phyloP scores from a whole-genome alignment of 92 coral and sea anemone genomes.

The Plumapathes pennacea region DNA sequence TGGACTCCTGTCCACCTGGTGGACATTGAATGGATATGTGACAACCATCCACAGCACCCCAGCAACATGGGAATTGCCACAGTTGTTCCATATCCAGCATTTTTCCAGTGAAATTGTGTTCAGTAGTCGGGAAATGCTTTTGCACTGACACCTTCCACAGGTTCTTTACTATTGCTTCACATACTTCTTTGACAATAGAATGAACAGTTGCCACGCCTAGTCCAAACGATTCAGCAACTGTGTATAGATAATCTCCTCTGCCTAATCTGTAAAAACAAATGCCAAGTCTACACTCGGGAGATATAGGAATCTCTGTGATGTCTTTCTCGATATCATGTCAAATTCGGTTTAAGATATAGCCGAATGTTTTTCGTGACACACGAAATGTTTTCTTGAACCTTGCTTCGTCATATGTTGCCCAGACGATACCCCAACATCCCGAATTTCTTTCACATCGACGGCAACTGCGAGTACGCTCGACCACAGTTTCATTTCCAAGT shows the following conservation, averaged over 20 bases:
- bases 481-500: not conserved
- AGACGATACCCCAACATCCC: conserved; percentile 42
- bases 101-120: conserved; percentile 27
- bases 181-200: conserved; percentile 33
- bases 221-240: conserved; percentile 31
- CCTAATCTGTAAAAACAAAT: conserved; percentile 45
- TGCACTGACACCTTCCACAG: conserved; percentile 38
- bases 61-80: conserved; percentile 40
- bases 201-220: conserved; percentile 32
- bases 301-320: conserved; percentile 34
- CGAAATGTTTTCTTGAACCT: conserved; percentile 45
- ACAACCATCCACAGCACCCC: conserved; percentile 45
- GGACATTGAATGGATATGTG: conserved; percentile 48
- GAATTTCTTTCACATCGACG: conserved; percentile 22
- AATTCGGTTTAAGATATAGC: conserved; percentile 29
- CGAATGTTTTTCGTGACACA: conserved; percentile 44
- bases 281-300: conserved; percentile 40
- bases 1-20: conserved; percentile 24
- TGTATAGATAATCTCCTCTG: conserved; percentile 31
- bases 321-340: conserved; percentile 24
- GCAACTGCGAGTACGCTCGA: conserved; percentile 22
- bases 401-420: conserved; percentile 30
- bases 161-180: conserved; percentile 32
- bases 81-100: conserved; percentile 36
- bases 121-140: conserved; percentile 18